Conservation (phyloP, 2,113 vertebrate genomes). For the Onychostoma macrolepis region DNA sequence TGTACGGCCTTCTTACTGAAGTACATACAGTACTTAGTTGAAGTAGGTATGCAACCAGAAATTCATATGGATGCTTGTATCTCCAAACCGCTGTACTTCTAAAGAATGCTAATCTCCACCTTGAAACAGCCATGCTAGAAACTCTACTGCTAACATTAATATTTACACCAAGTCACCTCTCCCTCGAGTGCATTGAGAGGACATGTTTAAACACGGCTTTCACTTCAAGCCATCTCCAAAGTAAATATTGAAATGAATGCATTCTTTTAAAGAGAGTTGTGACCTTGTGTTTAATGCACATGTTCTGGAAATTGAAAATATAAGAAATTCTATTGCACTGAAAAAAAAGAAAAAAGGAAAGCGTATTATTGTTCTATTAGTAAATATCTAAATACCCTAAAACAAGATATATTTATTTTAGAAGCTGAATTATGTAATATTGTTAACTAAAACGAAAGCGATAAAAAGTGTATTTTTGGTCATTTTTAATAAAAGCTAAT, state of each 20-base stretch:
- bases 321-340: background rate
- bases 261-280: constrained; percentile 13
- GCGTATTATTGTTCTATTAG: background rate
- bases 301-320: background rate
- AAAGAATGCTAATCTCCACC: constrained; percentile 1
- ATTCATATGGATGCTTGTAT: background rate
- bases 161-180: constrained; percentile 9
- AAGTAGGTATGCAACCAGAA: background rate
- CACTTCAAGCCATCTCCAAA: background rate
- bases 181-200: background rate
- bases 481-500: too few species aligned
- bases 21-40: background rate
- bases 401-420: background rate
- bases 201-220: constrained; percentile 9
- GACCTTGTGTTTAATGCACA: background rate
- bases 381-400: background rate
- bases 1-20: background rate
- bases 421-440: background rate
- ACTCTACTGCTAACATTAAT: background rate
- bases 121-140: background rate
- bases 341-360: background rate
- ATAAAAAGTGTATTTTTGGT: too few species aligned
- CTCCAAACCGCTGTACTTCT: constrained; percentile 9
- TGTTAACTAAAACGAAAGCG: background rate
- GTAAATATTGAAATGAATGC: constrained; percentile 19